Evolutionary conservation across 1,140 invertebrate genomes (phyloP).

Genomic region (Lepidurus arcticus): DNA sequence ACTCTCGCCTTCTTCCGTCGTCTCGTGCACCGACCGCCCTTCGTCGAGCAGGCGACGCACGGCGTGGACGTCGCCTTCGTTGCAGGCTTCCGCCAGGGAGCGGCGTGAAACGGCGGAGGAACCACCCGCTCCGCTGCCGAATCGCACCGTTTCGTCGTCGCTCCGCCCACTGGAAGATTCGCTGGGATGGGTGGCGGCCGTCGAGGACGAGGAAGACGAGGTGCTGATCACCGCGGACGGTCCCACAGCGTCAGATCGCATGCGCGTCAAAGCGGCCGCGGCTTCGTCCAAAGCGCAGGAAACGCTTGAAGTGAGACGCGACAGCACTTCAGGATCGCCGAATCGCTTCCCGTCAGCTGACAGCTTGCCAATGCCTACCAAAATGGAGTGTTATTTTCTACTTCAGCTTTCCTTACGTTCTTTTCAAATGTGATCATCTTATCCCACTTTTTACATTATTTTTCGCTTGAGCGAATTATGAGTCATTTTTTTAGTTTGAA

Average conservation of each 20-base stretch:
- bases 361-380: constrained; percentile 65
- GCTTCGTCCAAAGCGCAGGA: constrained; percentile 92
- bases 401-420: background rate
- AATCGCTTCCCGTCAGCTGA: constrained; percentile 53
- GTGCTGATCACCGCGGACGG: background rate
- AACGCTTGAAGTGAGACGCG: constrained; percentile 77
- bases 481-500: no score
- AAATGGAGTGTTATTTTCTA: constrained; percentile 15
- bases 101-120: constrained; percentile 37
- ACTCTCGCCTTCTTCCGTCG: constrained; percentile 87
- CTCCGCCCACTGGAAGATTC: background rate
- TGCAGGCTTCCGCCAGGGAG: constrained; percentile 80
- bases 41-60: constrained; percentile 81
- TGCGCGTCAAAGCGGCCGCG: constrained; percentile 85
- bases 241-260: constrained; percentile 69
- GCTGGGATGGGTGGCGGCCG: background rate
- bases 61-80: constrained; percentile 84
- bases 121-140: background rate
- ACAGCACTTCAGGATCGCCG: constrained; percentile 62
- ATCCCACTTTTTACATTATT: no score
- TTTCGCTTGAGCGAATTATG: no score
- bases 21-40: constrained; percentile 83
- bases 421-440: background rate
- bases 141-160: background rate
- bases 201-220: background rate